Percentiles rank a stretch among this genome's conserved stretches.
Evolutionary conservation across 2,113 vertebrate genomes (phyloP).

Genomic region (Lota lota): DNA sequence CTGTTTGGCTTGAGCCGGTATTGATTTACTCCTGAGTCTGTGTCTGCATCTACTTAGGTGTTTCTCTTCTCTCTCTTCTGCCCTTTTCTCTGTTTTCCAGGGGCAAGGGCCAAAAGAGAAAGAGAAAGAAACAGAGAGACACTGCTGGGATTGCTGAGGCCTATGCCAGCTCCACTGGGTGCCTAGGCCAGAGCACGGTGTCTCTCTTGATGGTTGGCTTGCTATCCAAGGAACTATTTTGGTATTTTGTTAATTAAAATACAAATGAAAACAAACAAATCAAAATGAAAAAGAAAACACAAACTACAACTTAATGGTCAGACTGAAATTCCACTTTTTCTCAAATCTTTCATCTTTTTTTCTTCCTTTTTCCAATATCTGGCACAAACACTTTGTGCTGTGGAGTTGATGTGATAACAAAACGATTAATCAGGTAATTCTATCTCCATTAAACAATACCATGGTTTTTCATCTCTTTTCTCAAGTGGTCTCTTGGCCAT

Average conservation of each 20-base stretch:
- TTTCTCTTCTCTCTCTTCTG: conserved; percentile 11
- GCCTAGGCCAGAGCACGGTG: conserved; percentile 51
- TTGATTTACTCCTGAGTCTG: conserved; percentile 16
- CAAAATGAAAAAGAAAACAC: background rate
- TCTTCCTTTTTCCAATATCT: conserved; percentile 1
- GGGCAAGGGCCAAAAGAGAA: conserved; percentile 83
- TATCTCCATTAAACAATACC: conserved; percentile 1
- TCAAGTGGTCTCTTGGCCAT: background rate
- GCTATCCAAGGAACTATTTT: conserved; percentile 28
- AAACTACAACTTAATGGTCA: background rate
- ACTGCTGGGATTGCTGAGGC: conserved; percentile 59
- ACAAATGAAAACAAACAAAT: no score
- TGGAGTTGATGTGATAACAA: conserved; percentile 2
- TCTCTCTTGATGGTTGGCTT: conserved; percentile 34
- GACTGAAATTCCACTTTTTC: conserved; percentile 1
- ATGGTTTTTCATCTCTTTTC: conserved; percentile 8
- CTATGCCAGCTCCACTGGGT: conserved; percentile 19
- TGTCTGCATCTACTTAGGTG: conserved; percentile 23
- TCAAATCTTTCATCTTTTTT: background rate
- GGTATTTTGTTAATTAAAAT: conserved; percentile 11
- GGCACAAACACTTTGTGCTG: background rate
- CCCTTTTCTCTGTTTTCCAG: conserved; percentile 74
- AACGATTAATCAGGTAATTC: conserved; percentile 10
- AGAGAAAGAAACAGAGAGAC: conserved; percentile 87
- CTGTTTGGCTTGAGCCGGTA: background rate